Percentiles rank a stretch among this genome's conserved stretches.
Conservation (phyloP, 1,140 invertebrate species). For the Habropoda laboriosa region DNA sequence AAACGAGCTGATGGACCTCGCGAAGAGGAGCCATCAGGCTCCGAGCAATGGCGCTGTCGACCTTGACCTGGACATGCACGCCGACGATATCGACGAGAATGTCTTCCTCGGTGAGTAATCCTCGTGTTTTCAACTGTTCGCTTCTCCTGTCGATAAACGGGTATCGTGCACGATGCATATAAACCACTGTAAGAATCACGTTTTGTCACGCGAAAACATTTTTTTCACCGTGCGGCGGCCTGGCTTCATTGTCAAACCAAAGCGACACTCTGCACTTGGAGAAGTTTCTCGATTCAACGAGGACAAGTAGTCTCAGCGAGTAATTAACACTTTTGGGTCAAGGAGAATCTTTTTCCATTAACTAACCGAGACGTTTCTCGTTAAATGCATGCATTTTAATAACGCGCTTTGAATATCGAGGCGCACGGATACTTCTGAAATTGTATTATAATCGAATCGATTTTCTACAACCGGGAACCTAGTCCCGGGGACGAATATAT, state of each 20-base stretch:
- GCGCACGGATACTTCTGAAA: not conserved
- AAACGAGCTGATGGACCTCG: conserved; percentile 70
- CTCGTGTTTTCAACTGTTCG: too few relatives aligned
- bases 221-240: too few relatives aligned
- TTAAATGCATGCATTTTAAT: conserved; percentile 12
- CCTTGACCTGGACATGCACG: conserved; percentile 69
- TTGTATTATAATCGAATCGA: not conserved
- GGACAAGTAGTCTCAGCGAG: not conserved
- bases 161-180: not conserved
- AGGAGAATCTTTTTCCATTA: not conserved
- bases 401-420: conserved; percentile 6
- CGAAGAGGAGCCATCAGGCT: conserved; percentile 66
- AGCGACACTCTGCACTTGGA: too few relatives aligned
- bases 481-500: too few relatives aligned
- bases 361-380: too few relatives aligned
- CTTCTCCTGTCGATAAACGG: not conserved
- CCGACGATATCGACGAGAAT: conserved; percentile 74
- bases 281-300: not conserved
- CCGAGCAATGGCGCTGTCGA: conserved; percentile 62
- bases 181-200: too few relatives aligned
- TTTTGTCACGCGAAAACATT: not conserved
- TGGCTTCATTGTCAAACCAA: too few relatives aligned
- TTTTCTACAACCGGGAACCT: not conserved
- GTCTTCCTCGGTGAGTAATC: conserved; percentile 77
- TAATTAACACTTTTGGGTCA: conserved; percentile 34